Evolutionary conservation across 2,888 invertebrate genomes (phyloP).

Genomic region (Perithous albicinctus): DNA sequence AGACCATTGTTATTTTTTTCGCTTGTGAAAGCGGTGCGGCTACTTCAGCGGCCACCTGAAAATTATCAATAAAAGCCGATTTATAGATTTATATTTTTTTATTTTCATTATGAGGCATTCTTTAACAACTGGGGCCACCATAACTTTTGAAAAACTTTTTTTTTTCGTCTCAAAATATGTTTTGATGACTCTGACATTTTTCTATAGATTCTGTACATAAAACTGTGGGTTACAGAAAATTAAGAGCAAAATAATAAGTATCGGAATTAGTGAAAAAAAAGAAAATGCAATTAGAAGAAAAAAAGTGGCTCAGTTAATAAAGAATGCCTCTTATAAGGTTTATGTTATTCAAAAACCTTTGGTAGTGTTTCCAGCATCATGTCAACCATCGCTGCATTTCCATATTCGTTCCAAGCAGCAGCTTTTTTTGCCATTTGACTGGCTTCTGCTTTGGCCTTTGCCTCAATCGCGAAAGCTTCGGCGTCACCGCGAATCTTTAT

Average conservation of each 20-base stretch:
- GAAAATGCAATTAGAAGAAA: no score
- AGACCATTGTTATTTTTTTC: slow-evolving; percentile 98
- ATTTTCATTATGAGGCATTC: no score
- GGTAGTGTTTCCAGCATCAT: slow-evolving; percentile 98
- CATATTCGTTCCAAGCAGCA: slow-evolving; percentile 98
- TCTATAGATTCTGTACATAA: no score
- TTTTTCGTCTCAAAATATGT: no score
- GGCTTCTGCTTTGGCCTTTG: slow-evolving; percentile 97
- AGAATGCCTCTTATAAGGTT: background rate
- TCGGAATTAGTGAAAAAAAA: no score
- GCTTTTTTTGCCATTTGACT: slow-evolving; percentile 99
- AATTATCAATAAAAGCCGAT: slow-evolving; percentile 18
- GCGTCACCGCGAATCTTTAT: slow-evolving; percentile 94
- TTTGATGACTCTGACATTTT: no score
- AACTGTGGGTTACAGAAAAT: no score
- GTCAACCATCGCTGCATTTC: slow-evolving; percentile 97
- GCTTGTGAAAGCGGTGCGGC: slow-evolving; percentile 97
- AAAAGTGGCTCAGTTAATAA: no score
- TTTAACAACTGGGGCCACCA: no score
- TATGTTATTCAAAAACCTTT: slow-evolving; percentile 88
- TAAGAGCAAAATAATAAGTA: no score
- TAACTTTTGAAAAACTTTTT: no score
- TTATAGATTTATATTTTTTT: background rate
- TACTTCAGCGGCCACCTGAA: slow-evolving; percentile 97
- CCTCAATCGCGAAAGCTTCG: slow-evolving; percentile 96